Percentiles rank a stretch among this genome's conserved stretches.
phyloP scores from a whole-genome alignment of 2,888 invertebrate genomes.

The Pteria penguin region DNA sequence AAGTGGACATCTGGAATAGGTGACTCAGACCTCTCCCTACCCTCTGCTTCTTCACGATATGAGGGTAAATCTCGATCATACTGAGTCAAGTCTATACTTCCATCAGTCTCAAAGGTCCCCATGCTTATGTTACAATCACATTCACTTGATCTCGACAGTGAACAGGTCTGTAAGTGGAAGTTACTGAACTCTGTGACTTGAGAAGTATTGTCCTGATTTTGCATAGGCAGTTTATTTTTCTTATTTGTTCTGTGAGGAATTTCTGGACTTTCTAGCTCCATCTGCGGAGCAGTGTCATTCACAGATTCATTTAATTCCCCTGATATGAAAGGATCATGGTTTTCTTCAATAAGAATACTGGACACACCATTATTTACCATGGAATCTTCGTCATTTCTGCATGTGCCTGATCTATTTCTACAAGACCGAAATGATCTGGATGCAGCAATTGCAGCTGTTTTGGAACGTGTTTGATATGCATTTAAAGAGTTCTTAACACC shows the following conservation, averaged over 20 bases:
- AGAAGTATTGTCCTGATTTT: conserved; percentile 4
- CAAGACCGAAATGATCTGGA: conserved; percentile 43
- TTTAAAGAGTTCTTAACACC: too few species aligned
- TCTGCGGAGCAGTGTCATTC: not conserved
- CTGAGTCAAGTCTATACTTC: conserved; percentile 22
- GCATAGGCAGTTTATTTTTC: too few species aligned
- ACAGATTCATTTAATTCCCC: too few species aligned
- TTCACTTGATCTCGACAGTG: not conserved
- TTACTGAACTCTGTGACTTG: conserved; percentile 1
- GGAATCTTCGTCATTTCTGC: too few species aligned
- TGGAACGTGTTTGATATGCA: conserved; percentile 8
- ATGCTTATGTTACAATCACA: not conserved
- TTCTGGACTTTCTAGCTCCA: not conserved
- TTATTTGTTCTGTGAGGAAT: too few species aligned
- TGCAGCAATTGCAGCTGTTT: conserved; percentile 2
- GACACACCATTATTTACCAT: not conserved
- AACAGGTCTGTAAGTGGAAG: too few species aligned
- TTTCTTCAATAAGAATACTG: not conserved
- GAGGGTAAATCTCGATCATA: not conserved
- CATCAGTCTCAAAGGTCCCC: not conserved
- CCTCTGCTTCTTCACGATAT: conserved; percentile 28
- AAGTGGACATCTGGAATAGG: conserved; percentile 79
- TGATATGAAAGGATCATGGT: not conserved
- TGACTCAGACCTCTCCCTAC: conserved; percentile 42
- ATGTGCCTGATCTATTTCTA: conserved; percentile 52